Percentiles rank a stretch among this genome's conserved stretches.
phyloP scores from a whole-genome alignment of 2,797 vertebrate species.

The Leptatherina wallacei region DNA sequence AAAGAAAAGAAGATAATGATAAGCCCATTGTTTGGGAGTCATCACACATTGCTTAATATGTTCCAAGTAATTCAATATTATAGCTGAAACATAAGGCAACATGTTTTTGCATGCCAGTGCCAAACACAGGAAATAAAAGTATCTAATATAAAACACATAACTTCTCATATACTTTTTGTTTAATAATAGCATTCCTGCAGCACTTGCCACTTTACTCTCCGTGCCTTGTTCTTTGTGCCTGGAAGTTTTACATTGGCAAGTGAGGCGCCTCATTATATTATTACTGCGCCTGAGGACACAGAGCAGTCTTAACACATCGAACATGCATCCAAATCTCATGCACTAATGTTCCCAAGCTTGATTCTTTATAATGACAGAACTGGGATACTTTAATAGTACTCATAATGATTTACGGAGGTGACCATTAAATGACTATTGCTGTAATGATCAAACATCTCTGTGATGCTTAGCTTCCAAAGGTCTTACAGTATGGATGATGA shows the following conservation, averaged over 20 bases:
- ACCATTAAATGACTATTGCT: constrained; percentile 1
- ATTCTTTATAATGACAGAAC: not conserved
- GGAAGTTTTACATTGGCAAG: constrained; percentile 58
- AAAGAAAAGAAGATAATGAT: too few species aligned
- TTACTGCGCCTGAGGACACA: constrained; percentile 29
- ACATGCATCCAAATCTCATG: constrained; percentile 15
- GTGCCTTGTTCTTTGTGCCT: constrained; percentile 56
- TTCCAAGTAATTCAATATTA: not conserved
- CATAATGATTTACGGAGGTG: constrained; percentile 7
- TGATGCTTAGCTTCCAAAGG: not conserved
- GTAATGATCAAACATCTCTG: constrained; percentile 4
- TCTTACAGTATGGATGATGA: not conserved
- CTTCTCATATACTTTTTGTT: constrained; percentile 47
- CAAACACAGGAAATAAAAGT: constrained; percentile 5
- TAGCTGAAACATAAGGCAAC: not conserved
- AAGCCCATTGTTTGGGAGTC: not conserved
- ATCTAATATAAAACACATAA: constrained; percentile 39
- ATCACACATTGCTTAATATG: not conserved
- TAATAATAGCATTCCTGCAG: constrained; percentile 70
- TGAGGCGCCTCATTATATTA: constrained; percentile 43
- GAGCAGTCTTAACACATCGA: constrained; percentile 7
- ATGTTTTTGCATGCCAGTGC: not conserved
- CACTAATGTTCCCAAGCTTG: constrained; percentile 3
- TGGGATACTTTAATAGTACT: constrained; percentile 9
- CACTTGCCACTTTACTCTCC: constrained; percentile 63